Conservation (phyloP, 92 coral and sea anemone species). For the Scolanthus callimorphus region DNA sequence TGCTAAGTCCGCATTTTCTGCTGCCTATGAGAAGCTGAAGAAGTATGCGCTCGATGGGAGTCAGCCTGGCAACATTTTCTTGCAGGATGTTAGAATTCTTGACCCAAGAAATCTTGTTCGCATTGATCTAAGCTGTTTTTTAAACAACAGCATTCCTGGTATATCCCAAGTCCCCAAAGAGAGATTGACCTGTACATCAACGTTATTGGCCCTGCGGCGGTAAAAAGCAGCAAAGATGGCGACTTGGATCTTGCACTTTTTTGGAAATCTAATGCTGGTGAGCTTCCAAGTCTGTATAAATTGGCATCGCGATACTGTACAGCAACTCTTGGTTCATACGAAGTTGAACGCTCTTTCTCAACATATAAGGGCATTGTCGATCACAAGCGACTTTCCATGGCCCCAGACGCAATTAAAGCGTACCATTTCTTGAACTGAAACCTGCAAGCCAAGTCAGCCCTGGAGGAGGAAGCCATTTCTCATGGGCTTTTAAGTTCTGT, state of each 20-base stretch:
- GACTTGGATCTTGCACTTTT: conserved; percentile 33
- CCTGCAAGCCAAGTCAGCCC: conserved; percentile 21
- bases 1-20: no score
- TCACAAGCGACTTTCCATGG: conserved; percentile 8
- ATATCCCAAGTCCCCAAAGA: conserved; percentile 16
- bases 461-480: no score
- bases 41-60: no score
- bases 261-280: conserved; percentile 42
- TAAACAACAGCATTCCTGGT: conserved; percentile 22
- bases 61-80: conserved; percentile 22
- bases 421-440: conserved; percentile 20
- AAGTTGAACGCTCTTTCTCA: conserved; percentile 15
- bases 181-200: conserved; percentile 35
- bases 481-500: no score
- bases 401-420: conserved; percentile 1
- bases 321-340: conserved; percentile 33
- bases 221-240: conserved; percentile 20
- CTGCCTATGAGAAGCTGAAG: no score
- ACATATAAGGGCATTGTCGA: conserved; percentile 2
- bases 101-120: conserved; percentile 39
- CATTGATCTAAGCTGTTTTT: no score
- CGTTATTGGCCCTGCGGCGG: conserved; percentile 34
- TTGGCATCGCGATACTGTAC: conserved; percentile 36
- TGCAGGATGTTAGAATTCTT: conserved; percentile 37
- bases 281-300: conserved; percentile 37